phyloP scores from a whole-genome alignment of 2,113 vertebrate species.

The Zapornia atra region DNA sequence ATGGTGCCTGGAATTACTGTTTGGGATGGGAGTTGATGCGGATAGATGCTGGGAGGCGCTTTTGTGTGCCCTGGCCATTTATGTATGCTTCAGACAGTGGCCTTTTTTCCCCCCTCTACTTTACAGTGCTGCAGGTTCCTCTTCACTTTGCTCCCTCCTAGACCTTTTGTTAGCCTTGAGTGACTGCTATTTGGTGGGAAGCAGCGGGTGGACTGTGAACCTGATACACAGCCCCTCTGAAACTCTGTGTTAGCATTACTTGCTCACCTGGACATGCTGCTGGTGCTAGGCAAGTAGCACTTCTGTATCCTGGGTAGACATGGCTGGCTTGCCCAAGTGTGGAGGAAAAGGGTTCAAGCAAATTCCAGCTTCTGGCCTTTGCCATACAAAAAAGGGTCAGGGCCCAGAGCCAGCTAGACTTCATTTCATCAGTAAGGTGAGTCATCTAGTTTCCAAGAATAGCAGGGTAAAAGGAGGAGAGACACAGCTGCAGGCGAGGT shows the following conservation, averaged over 20 bases:
- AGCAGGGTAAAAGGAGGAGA: constrained; percentile 2
- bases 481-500: not conserved
- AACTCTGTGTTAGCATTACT: not conserved
- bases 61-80: not conserved
- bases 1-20: not conserved
- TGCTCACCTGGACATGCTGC: not conserved
- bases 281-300: not conserved
- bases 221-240: not conserved
- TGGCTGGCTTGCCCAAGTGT: not conserved
- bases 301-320: not conserved
- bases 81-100: not conserved
- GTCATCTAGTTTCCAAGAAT: constrained; percentile 19
- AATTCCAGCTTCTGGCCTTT: not conserved
- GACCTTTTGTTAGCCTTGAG: not conserved
- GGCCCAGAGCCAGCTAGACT: not conserved
- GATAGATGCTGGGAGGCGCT: not conserved
- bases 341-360: not conserved
- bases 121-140: not conserved
- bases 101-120: not conserved
- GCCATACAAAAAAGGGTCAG: not conserved
- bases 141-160: not conserved
- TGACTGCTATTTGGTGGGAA: not conserved
- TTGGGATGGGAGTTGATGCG: not conserved
- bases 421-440: not conserved
- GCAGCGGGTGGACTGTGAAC: not conserved